Conservation (phyloP, 2,113 vertebrate species). For the Otocyon megalotis region DNA sequence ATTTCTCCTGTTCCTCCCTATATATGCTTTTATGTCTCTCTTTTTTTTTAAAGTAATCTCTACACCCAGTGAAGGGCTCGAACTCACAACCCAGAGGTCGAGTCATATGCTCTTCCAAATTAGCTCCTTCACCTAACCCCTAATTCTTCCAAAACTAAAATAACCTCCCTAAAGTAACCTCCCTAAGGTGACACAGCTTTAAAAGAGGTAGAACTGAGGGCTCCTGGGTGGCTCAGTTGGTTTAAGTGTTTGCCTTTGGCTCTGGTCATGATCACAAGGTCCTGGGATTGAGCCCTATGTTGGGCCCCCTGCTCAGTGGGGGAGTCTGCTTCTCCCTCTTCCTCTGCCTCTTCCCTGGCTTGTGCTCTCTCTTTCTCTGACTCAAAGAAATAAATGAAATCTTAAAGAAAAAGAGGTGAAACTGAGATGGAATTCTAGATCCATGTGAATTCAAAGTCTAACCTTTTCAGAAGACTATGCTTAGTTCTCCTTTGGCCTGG, state of each 20-base stretch:
- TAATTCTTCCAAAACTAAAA: no score
- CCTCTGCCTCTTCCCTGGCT: no score
- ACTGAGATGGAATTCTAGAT: background rate
- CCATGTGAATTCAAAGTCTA: background rate
- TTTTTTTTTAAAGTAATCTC: background rate
- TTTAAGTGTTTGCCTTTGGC: no score
- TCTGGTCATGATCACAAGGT: no score
- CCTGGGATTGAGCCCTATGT: no score
- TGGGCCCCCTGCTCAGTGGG: no score
- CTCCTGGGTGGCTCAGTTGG: no score
- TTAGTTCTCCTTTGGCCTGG: background rate
- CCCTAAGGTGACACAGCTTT: background rate
- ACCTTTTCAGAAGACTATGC: background rate
- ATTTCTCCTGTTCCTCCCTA: background rate
- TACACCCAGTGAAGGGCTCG: background rate
- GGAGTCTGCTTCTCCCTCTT: no score
- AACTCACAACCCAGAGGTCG: background rate
- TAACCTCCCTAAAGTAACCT: background rate
- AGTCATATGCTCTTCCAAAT: background rate
- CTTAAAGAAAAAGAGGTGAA: background rate
- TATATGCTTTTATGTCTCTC: background rate
- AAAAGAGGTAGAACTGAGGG: background rate
- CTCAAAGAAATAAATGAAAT: no score
- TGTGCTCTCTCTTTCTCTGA: no score
- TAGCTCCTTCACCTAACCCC: no score